Evolutionary conservation across 2,113 vertebrate genomes (phyloP).

Genomic region (Coreoperca whiteheadi): DNA sequence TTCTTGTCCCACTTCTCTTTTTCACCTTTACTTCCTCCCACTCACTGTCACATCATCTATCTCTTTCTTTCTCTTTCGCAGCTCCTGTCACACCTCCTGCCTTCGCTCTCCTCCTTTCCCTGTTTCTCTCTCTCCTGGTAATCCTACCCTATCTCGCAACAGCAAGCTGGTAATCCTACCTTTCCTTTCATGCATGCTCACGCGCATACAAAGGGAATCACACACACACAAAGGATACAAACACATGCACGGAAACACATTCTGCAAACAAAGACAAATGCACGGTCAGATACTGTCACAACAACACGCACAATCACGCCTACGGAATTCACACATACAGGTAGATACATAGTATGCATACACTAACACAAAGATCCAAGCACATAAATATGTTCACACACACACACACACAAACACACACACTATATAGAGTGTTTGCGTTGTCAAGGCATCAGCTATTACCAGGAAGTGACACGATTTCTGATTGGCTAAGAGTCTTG

Average conservation of each 20-base stretch:
- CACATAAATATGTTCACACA: neutral
- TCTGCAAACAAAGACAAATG: conserved; percentile 2
- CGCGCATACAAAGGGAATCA: conserved; percentile 20
- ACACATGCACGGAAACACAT: conserved; percentile 11
- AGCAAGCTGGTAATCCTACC: conserved; percentile 76
- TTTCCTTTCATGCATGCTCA: conserved; percentile 41
- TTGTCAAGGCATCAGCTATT: conserved; percentile 32
- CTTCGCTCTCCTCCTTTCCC: conserved; percentile 38
- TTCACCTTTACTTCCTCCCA: conserved; percentile 56
- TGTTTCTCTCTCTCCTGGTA: conserved; percentile 52
- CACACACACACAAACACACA: neutral
- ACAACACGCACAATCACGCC: conserved; percentile 25
- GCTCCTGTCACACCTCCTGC: conserved; percentile 61
- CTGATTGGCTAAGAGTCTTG: conserved; percentile 28
- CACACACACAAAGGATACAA: neutral
- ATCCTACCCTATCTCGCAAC: conserved; percentile 70
- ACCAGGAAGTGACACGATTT: conserved; percentile 14
- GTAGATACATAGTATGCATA: neutral
- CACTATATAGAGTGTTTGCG: neutral
- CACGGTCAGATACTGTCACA: conserved; percentile 38
- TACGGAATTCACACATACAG: conserved; percentile 2
- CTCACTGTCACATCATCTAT: conserved; percentile 61
- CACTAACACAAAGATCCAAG: neutral
- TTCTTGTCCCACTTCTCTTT: conserved; percentile 7
- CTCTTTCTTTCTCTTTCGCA: conserved; percentile 59